Evolutionary conservation across 2,113 vertebrate species (phyloP).

Genomic region (Xenotilapia leptura): DNA sequence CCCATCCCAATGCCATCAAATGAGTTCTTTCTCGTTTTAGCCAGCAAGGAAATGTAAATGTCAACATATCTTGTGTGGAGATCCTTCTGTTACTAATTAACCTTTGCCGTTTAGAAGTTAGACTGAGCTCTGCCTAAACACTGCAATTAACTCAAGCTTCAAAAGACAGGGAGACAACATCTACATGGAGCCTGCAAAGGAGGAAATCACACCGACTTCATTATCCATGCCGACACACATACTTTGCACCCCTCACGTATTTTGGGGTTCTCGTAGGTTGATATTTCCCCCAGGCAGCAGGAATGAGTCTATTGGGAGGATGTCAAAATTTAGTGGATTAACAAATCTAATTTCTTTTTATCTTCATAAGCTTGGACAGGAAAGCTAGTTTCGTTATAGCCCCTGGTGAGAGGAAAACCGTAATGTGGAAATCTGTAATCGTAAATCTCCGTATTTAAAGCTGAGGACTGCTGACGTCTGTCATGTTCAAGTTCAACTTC

Average conservation of each 20-base stretch:
- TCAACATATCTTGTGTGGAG: constrained; percentile 65
- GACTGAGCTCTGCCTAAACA: constrained; percentile 61
- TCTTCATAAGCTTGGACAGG: constrained; percentile 37
- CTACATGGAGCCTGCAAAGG: constrained; percentile 24
- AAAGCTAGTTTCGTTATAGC: constrained; percentile 30
- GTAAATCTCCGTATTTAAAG: constrained; percentile 43
- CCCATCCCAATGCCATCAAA: constrained; percentile 30
- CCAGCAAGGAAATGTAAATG: constrained; percentile 67
- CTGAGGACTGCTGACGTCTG: constrained; percentile 10
- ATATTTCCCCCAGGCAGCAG: constrained; percentile 21
- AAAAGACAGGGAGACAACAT: constrained; percentile 53
- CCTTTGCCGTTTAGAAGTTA: constrained; percentile 63
- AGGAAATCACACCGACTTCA: constrained; percentile 34
- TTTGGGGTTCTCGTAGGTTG: constrained; percentile 10
- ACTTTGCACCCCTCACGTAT: constrained; percentile 1
- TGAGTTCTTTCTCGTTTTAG: constrained; percentile 44
- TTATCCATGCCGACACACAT: constrained; percentile 27
- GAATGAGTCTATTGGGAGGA: constrained; percentile 22
- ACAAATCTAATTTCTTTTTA: constrained; percentile 62
- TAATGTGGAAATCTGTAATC: constrained; percentile 34
- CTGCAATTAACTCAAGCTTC: constrained; percentile 61
- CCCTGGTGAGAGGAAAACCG: constrained; percentile 43
- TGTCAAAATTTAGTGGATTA: constrained; percentile 53
- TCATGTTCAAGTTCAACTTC: constrained; percentile 44
- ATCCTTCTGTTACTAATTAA: constrained; percentile 72